phyloP scores from a whole-genome alignment of 2,888 invertebrate species.

The Drosophila bunnanda region DNA sequence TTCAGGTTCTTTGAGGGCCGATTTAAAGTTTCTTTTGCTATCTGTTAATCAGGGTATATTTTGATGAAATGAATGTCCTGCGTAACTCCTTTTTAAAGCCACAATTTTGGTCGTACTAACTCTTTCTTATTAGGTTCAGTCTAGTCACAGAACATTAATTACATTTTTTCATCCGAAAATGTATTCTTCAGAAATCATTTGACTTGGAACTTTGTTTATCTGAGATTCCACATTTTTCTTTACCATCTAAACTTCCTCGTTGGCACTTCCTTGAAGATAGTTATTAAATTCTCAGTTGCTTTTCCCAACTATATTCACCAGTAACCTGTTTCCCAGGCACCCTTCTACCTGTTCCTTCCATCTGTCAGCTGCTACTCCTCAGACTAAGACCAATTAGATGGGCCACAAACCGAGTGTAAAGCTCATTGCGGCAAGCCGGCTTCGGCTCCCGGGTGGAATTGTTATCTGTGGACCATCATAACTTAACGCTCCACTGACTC shows the following conservation, averaged over 20 bases:
- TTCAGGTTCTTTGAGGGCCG: neutral
- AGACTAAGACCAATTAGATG: slow-evolving; percentile 60
- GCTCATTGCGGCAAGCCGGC: slow-evolving; percentile 25
- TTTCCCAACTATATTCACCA: slow-evolving; percentile 14
- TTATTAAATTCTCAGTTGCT: slow-evolving; percentile 1
- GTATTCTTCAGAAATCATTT: neutral
- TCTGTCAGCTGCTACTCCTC: slow-evolving; percentile 20
- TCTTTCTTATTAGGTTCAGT: neutral
- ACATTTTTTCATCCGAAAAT: neutral
- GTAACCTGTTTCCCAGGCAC: slow-evolving; percentile 39
- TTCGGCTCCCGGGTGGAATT: slow-evolving; percentile 26
- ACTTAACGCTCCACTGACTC: slow-evolving; percentile 72
- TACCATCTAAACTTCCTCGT: slow-evolving; percentile 9
- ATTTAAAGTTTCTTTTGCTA: slow-evolving; percentile 5
- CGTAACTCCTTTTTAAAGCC: neutral
- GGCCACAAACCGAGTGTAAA: slow-evolving; percentile 68
- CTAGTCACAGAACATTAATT: neutral
- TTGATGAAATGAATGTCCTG: neutral
- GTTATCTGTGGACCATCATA: slow-evolving; percentile 68
- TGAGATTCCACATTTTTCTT: neutral
- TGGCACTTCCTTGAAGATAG: slow-evolving; percentile 21
- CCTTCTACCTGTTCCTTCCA: slow-evolving; percentile 14
- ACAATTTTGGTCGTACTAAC: neutral
- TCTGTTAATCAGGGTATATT: neutral
- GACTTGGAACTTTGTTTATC: neutral